Base-by-base conservation (phyloP, 2,888 invertebrate species). In the Cyaniris semiargus region DNA sequence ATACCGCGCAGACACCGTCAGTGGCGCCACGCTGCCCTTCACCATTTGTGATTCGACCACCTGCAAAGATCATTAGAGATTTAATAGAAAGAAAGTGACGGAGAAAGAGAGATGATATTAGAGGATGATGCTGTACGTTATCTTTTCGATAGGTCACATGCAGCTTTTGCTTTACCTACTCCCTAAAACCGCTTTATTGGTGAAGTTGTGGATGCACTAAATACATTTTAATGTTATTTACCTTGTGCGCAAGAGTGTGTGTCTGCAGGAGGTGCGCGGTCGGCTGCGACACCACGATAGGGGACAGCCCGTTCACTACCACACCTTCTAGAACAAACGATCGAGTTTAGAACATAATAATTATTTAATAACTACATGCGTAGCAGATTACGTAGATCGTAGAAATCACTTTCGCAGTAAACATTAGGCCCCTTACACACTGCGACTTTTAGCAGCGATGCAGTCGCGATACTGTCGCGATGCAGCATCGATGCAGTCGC, bases 1-100 rank as follows among this genome's bases (percentile, higher is more conserved):
- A 89, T 96, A 96, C 90, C 96, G 96, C 81, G 96, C 95, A 88
- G 95, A 95, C 80, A 96, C 95, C 77, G 96, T 90, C 78, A 96
- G 95, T 83, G 96, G 95, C 79, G 95, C 91, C 79, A 95, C 94
- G 77, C 93, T 90, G 76, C 95, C 92, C 83, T 95, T 95, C 81
- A 95, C 91, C 85, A 95, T 91, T 78, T 95, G 95, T 0, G 91
- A 90, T 80, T 92, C 93, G 66, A 93, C 90, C 90, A 94, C 92
- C 94, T 93, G 86, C 3, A 75, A 78, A 15, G 15, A 66, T 0
- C 3, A 1, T 21, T 3, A 60, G 21, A 0, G 8, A 21, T 8
- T 58, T 1, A 58, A n/a, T n/a, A 21, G 21, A 21, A 8, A 58
- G 21, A 8, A 8, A 7, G 8, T n/a, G 7, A 23, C 23, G 3